Conservation (phyloP, 2,888 invertebrate species). For the Ectropis crepuscularia region DNA sequence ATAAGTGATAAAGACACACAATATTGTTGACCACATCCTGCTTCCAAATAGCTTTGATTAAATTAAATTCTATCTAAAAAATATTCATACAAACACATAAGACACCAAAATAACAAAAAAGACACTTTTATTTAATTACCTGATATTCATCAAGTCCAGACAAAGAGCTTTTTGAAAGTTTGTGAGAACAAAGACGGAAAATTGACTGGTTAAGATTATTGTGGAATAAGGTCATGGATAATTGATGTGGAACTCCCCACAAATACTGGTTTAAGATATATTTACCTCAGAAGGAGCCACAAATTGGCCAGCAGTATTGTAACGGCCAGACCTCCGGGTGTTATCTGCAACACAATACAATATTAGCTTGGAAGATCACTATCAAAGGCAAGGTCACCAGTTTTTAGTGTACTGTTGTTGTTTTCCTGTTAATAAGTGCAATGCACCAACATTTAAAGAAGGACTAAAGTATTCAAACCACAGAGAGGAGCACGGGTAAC, state of each 20-base stretch:
- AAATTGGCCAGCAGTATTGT: conserved; percentile 63
- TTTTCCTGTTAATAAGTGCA: neutral
- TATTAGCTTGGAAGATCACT: too few species aligned
- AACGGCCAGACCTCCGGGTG: conserved; percentile 64
- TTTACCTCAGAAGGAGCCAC: conserved; percentile 61
- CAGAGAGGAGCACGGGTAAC: too few species aligned
- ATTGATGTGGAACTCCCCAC: too few species aligned
- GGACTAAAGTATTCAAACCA: too few species aligned
- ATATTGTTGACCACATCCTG: too few species aligned
- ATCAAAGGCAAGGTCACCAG: too few species aligned
- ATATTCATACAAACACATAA: neutral
- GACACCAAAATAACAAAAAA: neutral
- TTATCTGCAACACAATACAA: conserved; percentile 52
- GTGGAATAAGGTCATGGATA: too few species aligned
- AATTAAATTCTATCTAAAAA: too few species aligned
- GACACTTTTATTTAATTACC: conserved; percentile 1
- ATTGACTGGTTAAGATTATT: too few species aligned
- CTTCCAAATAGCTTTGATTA: too few species aligned
- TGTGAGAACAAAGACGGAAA: neutral
- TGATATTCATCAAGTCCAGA: neutral
- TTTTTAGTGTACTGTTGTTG: too few species aligned
- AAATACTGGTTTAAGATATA: neutral
- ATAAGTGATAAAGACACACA: too few species aligned
- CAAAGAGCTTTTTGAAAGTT: neutral
- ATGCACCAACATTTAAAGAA: neutral